phyloP scores from a whole-genome alignment of 2,113 vertebrate species.

The Budorcas taxicolor region DNA sequence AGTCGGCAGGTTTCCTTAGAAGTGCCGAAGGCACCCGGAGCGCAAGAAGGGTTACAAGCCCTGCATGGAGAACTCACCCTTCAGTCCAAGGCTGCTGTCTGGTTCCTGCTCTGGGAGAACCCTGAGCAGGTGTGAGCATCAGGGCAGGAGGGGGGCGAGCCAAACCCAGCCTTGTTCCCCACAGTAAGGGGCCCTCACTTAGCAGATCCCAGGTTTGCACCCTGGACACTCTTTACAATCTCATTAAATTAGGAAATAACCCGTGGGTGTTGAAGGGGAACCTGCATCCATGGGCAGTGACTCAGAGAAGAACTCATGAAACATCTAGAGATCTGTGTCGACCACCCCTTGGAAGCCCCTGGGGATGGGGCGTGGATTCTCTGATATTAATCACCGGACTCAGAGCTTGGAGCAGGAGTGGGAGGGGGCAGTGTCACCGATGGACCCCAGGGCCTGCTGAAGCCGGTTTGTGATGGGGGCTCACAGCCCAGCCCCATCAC shows the following conservation, averaged over 20 bases:
- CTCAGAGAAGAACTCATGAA: neutral
- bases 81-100: neutral
- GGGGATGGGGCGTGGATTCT: neutral
- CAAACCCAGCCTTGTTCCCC: neutral
- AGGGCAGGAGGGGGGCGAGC: rapidly evolving
- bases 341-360: neutral
- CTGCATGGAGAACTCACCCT: neutral
- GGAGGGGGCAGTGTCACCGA: rapidly evolving
- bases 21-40: neutral
- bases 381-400: neutral
- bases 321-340: neutral
- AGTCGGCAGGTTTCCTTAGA: neutral
- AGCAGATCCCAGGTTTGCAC: neutral
- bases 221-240: neutral
- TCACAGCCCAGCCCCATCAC: neutral
- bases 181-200: neutral
- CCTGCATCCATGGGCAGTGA: neutral
- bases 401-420: neutral
- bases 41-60: neutral
- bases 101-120: neutral
- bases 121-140: neutral
- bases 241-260: neutral
- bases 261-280: neutral
- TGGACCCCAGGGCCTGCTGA: neutral
- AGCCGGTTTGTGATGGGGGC: neutral